These are phyloP conservation scores for Toxotes jaculatrix DNA, from an alignment of 2,113 vertebrate species.

Conservation along the genomic window DNA sequence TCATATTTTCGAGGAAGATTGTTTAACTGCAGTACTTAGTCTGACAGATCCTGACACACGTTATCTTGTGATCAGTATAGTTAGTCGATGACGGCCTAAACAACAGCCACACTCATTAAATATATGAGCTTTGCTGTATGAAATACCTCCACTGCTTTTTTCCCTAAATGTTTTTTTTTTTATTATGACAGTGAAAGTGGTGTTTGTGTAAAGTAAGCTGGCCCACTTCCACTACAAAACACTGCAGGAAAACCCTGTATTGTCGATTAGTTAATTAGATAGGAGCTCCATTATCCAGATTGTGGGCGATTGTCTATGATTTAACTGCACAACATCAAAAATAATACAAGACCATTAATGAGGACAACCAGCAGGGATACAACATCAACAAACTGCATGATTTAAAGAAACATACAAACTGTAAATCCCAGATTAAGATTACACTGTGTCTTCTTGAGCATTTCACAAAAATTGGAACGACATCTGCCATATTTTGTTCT, in stretches of 20 bases:
- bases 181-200: neutral
- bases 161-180: neutral
- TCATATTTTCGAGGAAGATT: slow-evolving; percentile 13
- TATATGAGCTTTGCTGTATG: neutral
- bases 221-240: neutral
- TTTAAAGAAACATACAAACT: neutral
- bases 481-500: neutral
- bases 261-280: neutral
- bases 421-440: neutral
- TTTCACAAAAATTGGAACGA: neutral
- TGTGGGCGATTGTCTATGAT: too few species aligned
- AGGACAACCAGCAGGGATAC: neutral
- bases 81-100: neutral
- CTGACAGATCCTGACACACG: too few species aligned
- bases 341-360: neutral
- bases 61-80: neutral
- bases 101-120: neutral
- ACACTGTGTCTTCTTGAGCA: neutral
- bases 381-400: neutral
- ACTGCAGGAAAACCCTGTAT: neutral
- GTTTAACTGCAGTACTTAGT: neutral
- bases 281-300: neutral
- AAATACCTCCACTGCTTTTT: slow-evolving; percentile 3
- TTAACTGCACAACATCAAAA: slow-evolving; percentile 2
- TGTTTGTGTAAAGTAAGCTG: neutral